Evolutionary conservation across 2,888 invertebrate genomes (phyloP), one percentile per base, ranked within the genome.

Genomic region (Frankliniella intonsa): DNA sequence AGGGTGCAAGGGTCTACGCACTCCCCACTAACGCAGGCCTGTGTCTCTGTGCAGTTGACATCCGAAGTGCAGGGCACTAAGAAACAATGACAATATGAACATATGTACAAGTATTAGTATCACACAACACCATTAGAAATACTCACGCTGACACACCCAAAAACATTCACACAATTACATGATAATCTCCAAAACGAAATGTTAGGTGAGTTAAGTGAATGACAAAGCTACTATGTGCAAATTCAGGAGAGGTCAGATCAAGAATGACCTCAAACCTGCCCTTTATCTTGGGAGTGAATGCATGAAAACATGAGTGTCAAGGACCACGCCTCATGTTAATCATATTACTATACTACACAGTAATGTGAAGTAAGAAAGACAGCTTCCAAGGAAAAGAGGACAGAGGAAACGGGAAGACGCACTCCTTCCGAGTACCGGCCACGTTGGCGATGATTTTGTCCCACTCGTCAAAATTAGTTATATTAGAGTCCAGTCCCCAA

Each of bases 1-100:
- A 92, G 92, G 87, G 92, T 92, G 89, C 95, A 95, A 85, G 95
- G 95, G 89, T 95, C 92, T 88, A 93, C 93, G 89, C 95, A 95
- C 86, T 92, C 89, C 86, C 93, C 93, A 91, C 93, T 93, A 89
- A 94, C 93, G 89, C 95, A 95, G 87, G 94, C 93, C 90, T 94
- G 94, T 85, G 91, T 92, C 87, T 93, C 93, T 89, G 94, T 93
- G 90, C 95, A 95, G 89, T 95, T 94, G 87, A 92, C 92, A 89
- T 95, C 94, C 88, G 93, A 93, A 89, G 93, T 92, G 90, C 95
- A 95, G 87, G 94, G 93, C 89, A 84, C 84, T 83, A 84, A 51
- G 69, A 25, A 76, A 76, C 69, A 76, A 76, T 76, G 69, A 76
- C 69, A 76, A 76, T 76, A 76, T 76, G 22, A 76, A 76, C 69